Base-by-base conservation (phyloP, 2,797 vertebrate genomes). In the Acrossocheilus fasciatus region DNA sequence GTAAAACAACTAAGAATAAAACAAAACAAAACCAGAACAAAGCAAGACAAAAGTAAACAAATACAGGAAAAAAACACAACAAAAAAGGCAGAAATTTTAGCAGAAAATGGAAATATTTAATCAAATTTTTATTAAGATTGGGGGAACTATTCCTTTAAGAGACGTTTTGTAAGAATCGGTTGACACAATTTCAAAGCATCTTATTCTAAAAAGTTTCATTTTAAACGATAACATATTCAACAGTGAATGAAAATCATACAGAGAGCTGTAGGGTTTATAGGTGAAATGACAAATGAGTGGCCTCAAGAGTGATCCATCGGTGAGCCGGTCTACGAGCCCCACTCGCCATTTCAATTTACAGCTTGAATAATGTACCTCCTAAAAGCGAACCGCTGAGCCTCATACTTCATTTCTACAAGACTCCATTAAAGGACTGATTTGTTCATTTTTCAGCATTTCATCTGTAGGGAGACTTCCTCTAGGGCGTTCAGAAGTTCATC, bases 311-410 rank as follows among this genome's bases (percentile, higher is more conserved):
- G 84, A 86, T 86, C 54, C 41, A 69, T 85, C 11, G 64, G 73
- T 66, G 59, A 84, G 73, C 64, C 41, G 74, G 36, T 68, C 74
- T 57, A 78, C 14, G 26, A 80, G 77, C 50, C 50, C 84, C 54
- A 2, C 26, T 86, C 26, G 18, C 84, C 77, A 62, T 81, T 86
- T 73, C 41, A 86, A 73, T 86, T 86, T 72, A 73, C 76, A 72
- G 77, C 54, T 86, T 86, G 69, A 86, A 86, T 80, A 81, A 86
- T 86, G 84, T 62, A 73, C 76, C 57, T 81, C 77, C 84, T 72
- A 73, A 72, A 86, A 86, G 62, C 30, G 76, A 86, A 86, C 54
- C 41, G 34, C 84, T 39, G 50, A 73, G 68, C 81, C 62, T 83
- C 81, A 87, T 87, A 59, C 80, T 77, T 87, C 81, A 69, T 83